Evolutionary conservation across 2,888 invertebrate genomes (phyloP), one percentile per base, ranked within the genome.

Genomic region (Plagodis dolabraria): DNA sequence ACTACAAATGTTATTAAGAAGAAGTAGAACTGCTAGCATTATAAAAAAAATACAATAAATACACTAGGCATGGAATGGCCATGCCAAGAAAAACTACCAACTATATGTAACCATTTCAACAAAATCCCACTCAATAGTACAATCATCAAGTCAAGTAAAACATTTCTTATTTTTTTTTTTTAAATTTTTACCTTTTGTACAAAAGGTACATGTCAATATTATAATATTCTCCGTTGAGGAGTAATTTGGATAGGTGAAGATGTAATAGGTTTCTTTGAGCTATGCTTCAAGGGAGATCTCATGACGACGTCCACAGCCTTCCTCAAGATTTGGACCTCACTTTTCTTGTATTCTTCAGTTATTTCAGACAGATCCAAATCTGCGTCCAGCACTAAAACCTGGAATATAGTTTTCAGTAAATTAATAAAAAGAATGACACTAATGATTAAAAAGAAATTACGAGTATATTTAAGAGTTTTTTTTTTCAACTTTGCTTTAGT

Each of bases 301-400:
- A 92, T 92, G 34, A 93, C 92, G 9, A 92, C 92, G 64, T 93
- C 86, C 7, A 93, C 90, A 48, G 92, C 93, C 61, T 86, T 87
- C 56, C 86, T 83, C 8, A 93, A 72, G 64, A 93, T 93, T 75
- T 89, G 86, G 66, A 89, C 90, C 77, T 96, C 95, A 67, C 94
- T 94, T 51, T 89, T 90, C 74, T 94, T 94, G 72, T 95, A 96
- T 69, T 95, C 95, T 53, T 93, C 92, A 10, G 93, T 90, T 74
- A 96, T 95, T 70, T 94, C 93, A 5, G 95, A 94, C 38, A 95
- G 82, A 75, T 95, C 94, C 67, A 94, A 84, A 79, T 96, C 94
- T 12, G 94, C 96, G 80, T 96, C 94, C 64, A 96, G 75, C n/a
- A 95, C 94, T 42, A 96, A 74, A 6, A 96, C 95, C 94, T 94